These are phyloP conservation scores for Eristalis arbustorum DNA, from an alignment of 2,888 invertebrate genomes.

Conservation along the genomic window DNA sequence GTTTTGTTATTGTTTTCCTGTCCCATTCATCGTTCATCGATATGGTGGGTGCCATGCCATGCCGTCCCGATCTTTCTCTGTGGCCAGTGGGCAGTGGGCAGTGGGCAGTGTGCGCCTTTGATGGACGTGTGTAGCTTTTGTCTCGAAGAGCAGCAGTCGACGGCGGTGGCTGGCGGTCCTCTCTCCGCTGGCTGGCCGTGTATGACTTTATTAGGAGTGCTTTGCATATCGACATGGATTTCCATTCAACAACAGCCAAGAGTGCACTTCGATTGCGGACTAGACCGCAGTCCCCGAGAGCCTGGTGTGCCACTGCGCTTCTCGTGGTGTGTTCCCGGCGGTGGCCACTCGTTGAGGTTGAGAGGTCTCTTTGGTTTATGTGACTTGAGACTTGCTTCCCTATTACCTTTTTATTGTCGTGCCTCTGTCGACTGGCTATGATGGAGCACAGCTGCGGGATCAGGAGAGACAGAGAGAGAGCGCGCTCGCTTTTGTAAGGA, in stretches of 20 bases:
- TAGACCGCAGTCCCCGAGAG: background rate
- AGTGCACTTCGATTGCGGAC: background rate
- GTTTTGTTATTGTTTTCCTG: constrained; percentile 39
- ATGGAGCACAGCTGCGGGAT: background rate
- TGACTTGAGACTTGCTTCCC: constrained; percentile 32
- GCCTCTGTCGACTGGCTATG: background rate
- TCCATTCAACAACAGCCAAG: background rate
- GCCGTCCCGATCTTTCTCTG: background rate
- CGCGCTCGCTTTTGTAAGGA: constrained; percentile 16
- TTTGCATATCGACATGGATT: constrained; percentile 58
- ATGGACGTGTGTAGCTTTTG: constrained; percentile 38
- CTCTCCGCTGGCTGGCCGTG: background rate
- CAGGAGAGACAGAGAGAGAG: background rate
- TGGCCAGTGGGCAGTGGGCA: background rate
- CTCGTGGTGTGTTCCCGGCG: background rate
- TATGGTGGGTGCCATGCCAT: constrained; percentile 1
- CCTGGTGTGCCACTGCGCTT: background rate
- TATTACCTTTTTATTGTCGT: constrained; percentile 26
- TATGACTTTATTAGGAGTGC: constrained; percentile 67
- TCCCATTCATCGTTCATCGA: constrained; percentile 44
- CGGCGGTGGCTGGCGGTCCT: background rate
- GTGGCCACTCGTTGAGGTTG: constrained; percentile 25
- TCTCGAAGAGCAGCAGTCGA: background rate
- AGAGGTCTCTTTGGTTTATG: constrained; percentile 35
- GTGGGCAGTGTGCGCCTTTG: constrained; percentile 22